A percentile compares a stretch with the other conserved stretches of the same genome.
Conservation (phyloP, 2,888 invertebrate genomes). For the Oxycera nigricornis region DNA sequence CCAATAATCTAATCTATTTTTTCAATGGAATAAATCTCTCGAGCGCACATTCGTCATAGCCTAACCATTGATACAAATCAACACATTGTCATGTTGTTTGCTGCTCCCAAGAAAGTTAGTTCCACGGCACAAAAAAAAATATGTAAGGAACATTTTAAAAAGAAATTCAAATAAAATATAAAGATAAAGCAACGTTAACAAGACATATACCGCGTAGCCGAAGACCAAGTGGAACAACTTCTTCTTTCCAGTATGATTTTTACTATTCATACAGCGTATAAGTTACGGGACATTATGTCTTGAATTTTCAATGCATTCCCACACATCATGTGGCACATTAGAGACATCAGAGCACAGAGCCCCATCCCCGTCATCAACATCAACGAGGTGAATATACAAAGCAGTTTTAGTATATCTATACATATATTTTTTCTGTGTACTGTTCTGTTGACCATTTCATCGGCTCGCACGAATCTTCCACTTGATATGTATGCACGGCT, state of each 20-base stretch:
- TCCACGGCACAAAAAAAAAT: not conserved
- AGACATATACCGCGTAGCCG: not conserved
- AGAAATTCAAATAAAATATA: constrained; percentile 6
- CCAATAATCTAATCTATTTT: no score
- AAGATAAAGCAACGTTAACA: constrained; percentile 3
- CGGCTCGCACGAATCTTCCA: no score
- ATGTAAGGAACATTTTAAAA: not conserved
- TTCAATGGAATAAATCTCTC: no score
- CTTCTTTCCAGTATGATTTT: constrained; percentile 39
- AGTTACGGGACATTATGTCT: constrained; percentile 49
- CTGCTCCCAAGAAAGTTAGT: not conserved
- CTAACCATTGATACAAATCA: no score
- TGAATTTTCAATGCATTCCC: constrained; percentile 51
- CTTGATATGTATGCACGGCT: no score
- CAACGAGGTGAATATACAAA: not conserved
- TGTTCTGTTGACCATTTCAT: no score
- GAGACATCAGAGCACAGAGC: constrained; percentile 2
- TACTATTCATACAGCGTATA: constrained; percentile 48
- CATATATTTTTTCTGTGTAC: no score
- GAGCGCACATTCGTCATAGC: no score
- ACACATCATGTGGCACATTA: constrained; percentile 44
- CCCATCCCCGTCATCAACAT: not conserved
- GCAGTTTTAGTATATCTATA: no score
- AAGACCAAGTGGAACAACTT: not conserved
- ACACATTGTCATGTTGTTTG: no score